Evolutionary conservation across 2,888 invertebrate genomes (phyloP).

Genomic region (Anticlea derivata): DNA sequence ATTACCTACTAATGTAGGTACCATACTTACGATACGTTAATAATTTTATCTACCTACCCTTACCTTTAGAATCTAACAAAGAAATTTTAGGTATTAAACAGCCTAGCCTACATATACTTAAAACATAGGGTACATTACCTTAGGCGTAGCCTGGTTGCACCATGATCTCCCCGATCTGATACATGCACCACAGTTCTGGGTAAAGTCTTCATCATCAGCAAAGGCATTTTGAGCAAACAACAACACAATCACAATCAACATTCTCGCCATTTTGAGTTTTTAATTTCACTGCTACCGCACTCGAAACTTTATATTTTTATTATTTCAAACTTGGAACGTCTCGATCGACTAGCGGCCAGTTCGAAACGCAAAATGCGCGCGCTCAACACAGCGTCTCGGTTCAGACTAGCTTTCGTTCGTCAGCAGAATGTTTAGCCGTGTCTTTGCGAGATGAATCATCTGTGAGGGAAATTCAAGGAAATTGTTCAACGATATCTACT

Average conservation of each 20-base stretch:
- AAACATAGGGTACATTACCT: constrained; percentile 1
- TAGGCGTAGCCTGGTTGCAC: constrained; percentile 53
- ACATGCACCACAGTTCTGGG: constrained; percentile 62
- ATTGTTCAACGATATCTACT: constrained; percentile 37
- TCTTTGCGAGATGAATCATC: constrained; percentile 64
- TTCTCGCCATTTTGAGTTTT: constrained; percentile 53
- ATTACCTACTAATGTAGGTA: too few species aligned
- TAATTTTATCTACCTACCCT: too few species aligned
- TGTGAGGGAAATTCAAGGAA: constrained; percentile 64
- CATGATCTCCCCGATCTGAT: constrained; percentile 63
- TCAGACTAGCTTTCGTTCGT: constrained; percentile 52
- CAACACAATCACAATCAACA: constrained; percentile 64
- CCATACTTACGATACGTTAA: too few species aligned
- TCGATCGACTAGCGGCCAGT: constrained; percentile 31
- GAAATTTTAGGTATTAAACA: too few species aligned
- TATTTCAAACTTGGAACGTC: constrained; percentile 8
- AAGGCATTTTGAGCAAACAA: constrained; percentile 55
- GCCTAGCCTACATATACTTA: too few species aligned
- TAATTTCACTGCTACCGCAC: constrained; percentile 8
- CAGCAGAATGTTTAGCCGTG: constrained; percentile 45
- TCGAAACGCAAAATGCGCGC: constrained; percentile 58
- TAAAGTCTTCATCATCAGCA: constrained; percentile 45
- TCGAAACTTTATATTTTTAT: constrained; percentile 18
- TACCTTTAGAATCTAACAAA: too few species aligned
- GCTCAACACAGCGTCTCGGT: constrained; percentile 41